Evolutionary conservation across 2,888 invertebrate species (phyloP).

Genomic region (Hemistola chrysoprasaria): DNA sequence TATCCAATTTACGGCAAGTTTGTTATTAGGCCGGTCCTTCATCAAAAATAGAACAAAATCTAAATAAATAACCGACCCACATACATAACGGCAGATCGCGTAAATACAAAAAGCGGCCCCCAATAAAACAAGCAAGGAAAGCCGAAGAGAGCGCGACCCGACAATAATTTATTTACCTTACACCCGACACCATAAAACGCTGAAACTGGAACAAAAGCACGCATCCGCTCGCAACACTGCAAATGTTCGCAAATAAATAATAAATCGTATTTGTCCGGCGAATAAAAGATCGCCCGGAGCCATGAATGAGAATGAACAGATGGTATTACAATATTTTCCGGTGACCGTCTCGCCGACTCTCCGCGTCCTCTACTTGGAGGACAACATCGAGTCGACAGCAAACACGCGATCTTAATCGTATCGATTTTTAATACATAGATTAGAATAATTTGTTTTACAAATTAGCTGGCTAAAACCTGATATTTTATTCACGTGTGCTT

Average conservation of each 20-base stretch:
- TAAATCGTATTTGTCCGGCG: slow-evolving; percentile 43
- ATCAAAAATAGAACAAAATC: slow-evolving; percentile 25
- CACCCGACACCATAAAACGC: slow-evolving; percentile 31
- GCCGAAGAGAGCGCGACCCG: slow-evolving; percentile 33
- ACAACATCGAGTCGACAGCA: no score
- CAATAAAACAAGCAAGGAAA: slow-evolving; percentile 36
- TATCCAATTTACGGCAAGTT: slow-evolving; percentile 6
- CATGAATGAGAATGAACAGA: slow-evolving; percentile 52
- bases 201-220: slow-evolving; percentile 34
- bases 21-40: slow-evolving; percentile 21
- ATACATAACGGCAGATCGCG: slow-evolving; percentile 23
- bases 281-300: slow-evolving; percentile 41
- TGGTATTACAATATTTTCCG: slow-evolving; percentile 45
- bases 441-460: no score
- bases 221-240: slow-evolving; percentile 44
- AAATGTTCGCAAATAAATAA: slow-evolving; percentile 50
- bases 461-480: no score
- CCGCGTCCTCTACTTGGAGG: no score
- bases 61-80: slow-evolving; percentile 27
- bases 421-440: no score
- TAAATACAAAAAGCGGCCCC: slow-evolving; percentile 33
- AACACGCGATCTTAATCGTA: no score
- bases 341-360: slow-evolving; percentile 8
- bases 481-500: no score
- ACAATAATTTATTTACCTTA: slow-evolving; percentile 37